These are phyloP conservation scores for Melinaea menophilus DNA, from an alignment of 2,888 invertebrate genomes.

Conservation along the genomic window DNA sequence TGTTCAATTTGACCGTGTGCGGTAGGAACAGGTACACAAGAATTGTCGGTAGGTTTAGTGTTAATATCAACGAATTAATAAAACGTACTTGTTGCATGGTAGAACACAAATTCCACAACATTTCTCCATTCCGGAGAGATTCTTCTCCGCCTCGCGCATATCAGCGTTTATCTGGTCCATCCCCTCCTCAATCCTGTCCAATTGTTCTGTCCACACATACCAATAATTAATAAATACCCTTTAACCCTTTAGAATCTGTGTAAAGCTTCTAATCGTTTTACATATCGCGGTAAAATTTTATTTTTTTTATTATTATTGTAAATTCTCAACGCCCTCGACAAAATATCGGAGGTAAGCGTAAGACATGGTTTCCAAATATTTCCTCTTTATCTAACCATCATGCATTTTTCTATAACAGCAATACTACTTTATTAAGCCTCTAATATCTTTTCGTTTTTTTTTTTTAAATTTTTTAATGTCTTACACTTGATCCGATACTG, in stretches of 20 bases:
- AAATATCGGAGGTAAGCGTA: slow-evolving; percentile 68
- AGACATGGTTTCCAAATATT: slow-evolving; percentile 50
- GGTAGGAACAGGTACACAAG: too few relatives aligned
- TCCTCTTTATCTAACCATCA: slow-evolving; percentile 44
- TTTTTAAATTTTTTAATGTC: slow-evolving; percentile 42
- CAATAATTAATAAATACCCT: slow-evolving; percentile 57
- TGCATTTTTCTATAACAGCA: slow-evolving; percentile 53
- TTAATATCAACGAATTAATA: too few relatives aligned
- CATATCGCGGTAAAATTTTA: not conserved
- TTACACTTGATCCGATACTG: slow-evolving; percentile 70
- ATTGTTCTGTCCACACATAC: slow-evolving; percentile 90
- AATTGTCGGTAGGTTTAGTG: too few relatives aligned
- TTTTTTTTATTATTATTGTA: slow-evolving; percentile 47
- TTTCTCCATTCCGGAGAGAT: slow-evolving; percentile 99
- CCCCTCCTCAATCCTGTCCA: slow-evolving; percentile 99
- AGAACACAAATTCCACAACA: slow-evolving; percentile 99
- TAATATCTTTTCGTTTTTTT: slow-evolving; percentile 35
- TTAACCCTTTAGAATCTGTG: slow-evolving; percentile 43
- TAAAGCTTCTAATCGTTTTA: slow-evolving; percentile 56
- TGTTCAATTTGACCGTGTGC: too few relatives aligned
- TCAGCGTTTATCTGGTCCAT: slow-evolving; percentile 99
- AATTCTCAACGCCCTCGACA: slow-evolving; percentile 79
- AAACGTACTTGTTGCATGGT: slow-evolving; percentile 96
- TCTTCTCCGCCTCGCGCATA: slow-evolving; percentile 99
- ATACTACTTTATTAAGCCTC: slow-evolving; percentile 54